These are phyloP conservation scores for Liposcelis brunnea DNA, from an alignment of 2,888 invertebrate species.

Conservation along the genomic window DNA sequence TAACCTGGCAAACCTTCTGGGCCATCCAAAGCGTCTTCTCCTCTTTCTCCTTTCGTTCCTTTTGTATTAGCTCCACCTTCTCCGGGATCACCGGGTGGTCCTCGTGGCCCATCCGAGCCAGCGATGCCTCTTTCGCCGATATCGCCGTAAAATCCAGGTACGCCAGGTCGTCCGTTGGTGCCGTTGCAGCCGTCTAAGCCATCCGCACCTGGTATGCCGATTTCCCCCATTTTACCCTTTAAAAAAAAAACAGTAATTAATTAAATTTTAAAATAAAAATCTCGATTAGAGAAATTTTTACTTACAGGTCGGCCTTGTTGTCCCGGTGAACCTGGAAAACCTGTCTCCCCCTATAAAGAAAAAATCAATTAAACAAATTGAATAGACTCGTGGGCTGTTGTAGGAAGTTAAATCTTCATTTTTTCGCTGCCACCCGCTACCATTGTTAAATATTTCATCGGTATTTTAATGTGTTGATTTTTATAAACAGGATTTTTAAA, in stretches of 20 bases:
- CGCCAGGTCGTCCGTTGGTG: constrained; percentile 39
- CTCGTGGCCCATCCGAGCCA: constrained; percentile 54
- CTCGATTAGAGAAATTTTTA: constrained; percentile 7
- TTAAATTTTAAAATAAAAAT: background rate
- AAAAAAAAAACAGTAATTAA: constrained; percentile 43
- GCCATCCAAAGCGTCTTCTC: constrained; percentile 33
- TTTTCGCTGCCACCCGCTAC: background rate
- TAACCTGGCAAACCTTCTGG: constrained; percentile 20
- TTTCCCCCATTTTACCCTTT: constrained; percentile 76
- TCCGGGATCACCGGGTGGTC: constrained; percentile 44
- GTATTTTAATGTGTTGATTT: too few relatives aligned
- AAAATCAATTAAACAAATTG: background rate
- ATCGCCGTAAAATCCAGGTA: constrained; percentile 41
- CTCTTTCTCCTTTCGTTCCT: constrained; percentile 52
- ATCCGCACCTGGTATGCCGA: constrained; percentile 53
- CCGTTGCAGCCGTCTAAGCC: constrained; percentile 49
- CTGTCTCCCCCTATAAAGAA: constrained; percentile 48
- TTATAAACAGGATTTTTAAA: too few relatives aligned
- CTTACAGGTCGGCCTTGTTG: constrained; percentile 55
- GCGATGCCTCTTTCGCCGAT: constrained; percentile 30
- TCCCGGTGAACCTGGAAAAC: constrained; percentile 50
- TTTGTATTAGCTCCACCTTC: constrained; percentile 59
- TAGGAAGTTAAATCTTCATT: background rate
- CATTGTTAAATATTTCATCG: background rate
- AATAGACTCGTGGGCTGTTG: background rate